Evolutionary conservation across 2,797 vertebrate genomes (phyloP), one percentile per base, ranked within the genome.

Genomic region (Artibeus lituratus): DNA sequence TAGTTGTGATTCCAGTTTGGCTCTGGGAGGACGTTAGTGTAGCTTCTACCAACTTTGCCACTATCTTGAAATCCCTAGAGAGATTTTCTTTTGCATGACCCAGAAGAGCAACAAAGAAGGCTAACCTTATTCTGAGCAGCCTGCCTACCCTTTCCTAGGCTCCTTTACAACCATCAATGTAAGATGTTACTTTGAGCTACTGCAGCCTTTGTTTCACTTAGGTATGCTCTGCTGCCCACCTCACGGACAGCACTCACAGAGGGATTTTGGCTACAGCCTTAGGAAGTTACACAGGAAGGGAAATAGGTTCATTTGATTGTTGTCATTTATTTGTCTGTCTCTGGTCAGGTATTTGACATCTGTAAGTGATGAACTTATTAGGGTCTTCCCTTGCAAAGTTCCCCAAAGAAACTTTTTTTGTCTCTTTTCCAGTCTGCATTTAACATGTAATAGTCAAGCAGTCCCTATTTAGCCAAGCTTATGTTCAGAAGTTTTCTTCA

Each of bases 311-410:
- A 0, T 21, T 1, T 90, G 93, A 96, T 87, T 95, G 51, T 39
- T 96, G 96, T 98, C n/a, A 86, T 97, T 98, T 94, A 83, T 49
- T 91, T 86, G 59, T 78, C 93, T 98, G 86, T 97, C 95, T 94
- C 96, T 91, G 97, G 97, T 97, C 96, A 95, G 95, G 77, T 96
- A 96, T 97, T 97, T 91, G 96, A 94, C 49, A 93, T 98, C 97
- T 96, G 14, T 93, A 96, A 98, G 80, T 95, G 95, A 98, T 98
- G 95, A 98, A 86, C 89, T 98, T 94, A 95, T 98, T 97, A 96
- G 91, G 92, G 70, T 98, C 91, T 97, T 91, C 86, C 98, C 95
- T 97, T 97, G 98, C 96, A 98, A 97, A 97, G 87, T 96, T 57
- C 96, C 92, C 42, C 21, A 53, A 90, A 96, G 94, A 51, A 96